phyloP scores from a whole-genome alignment of 2,797 vertebrate genomes.

The Amniataba percoides region DNA sequence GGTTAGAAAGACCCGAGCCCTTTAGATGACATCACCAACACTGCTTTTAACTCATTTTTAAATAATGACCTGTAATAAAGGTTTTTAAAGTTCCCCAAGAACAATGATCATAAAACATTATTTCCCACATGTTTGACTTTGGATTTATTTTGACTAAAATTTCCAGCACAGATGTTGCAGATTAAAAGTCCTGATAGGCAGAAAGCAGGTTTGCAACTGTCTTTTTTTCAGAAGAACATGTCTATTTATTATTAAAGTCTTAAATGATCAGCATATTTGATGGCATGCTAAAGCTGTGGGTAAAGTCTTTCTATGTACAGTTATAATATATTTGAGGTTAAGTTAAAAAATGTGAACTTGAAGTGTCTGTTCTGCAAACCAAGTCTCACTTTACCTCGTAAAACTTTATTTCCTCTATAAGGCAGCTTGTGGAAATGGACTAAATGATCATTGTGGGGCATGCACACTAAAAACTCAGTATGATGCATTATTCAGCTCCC shows the following conservation, averaged over 20 bases:
- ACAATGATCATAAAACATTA: too few species aligned
- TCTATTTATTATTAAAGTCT: not conserved
- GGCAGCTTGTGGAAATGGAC: not conserved
- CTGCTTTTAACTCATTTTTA: not conserved
- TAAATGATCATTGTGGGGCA: not conserved
- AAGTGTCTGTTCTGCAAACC: not conserved
- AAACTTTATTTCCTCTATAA: not conserved
- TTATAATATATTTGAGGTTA: not conserved
- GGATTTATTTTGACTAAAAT: not conserved
- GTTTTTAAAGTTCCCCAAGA: not conserved
- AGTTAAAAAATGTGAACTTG: not conserved
- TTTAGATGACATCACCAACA: not conserved
- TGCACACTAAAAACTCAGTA: not conserved
- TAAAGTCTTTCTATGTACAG: not conserved
- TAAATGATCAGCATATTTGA: not conserved
- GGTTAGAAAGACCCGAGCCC: too few species aligned
- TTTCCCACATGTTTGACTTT: not conserved
- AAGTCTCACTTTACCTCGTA: conserved; percentile 26
- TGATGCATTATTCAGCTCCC: not conserved
- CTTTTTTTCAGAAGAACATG: not conserved
- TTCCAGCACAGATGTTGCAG: not conserved
- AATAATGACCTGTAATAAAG: not conserved
- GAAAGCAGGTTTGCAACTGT: not conserved
- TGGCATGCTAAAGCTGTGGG: not conserved
- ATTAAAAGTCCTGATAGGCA: not conserved